A percentile compares a stretch with the other conserved stretches of the same genome.
These are phyloP conservation scores for Allygus modestus DNA, from an alignment of 2,888 invertebrate genomes.

Conservation along the genomic window DNA sequence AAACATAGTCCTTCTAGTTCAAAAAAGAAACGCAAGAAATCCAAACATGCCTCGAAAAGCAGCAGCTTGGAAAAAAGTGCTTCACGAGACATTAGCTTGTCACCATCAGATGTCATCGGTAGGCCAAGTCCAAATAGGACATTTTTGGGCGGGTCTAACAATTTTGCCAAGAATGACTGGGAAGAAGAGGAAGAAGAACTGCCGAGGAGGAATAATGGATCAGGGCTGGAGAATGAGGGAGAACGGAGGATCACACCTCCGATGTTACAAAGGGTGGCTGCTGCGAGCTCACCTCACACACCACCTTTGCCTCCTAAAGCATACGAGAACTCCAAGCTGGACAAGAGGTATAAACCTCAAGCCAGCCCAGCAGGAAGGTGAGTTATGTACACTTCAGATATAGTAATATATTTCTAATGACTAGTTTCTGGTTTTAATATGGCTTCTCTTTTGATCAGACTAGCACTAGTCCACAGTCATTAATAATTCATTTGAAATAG, in stretches of 20 bases:
- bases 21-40: constrained; percentile 63
- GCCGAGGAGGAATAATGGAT: constrained; percentile 33
- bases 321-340: constrained; percentile 61
- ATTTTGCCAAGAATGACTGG: constrained; percentile 39
- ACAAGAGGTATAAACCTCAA: constrained; percentile 50
- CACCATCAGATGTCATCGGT: constrained; percentile 18
- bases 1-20: constrained; percentile 63
- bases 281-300: constrained; percentile 65
- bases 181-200: constrained; percentile 45
- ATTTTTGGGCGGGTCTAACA: constrained; percentile 28
- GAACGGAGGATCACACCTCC: constrained; percentile 33
- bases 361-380: constrained; percentile 31
- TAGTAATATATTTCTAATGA: not conserved
- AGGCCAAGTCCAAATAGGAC: constrained; percentile 25
- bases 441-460: too few species aligned
- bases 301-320: constrained; percentile 65
- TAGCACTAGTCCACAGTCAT: too few species aligned
- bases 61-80: constrained; percentile 49
- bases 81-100: constrained; percentile 25
- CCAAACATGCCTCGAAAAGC: constrained; percentile 58
- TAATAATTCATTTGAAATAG: too few species aligned
- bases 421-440: not conserved
- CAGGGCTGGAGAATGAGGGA: not conserved
- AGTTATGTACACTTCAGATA: not conserved
- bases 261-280: constrained; percentile 43